phyloP scores from a whole-genome alignment of 1,140 invertebrate species.

The Saccostrea echinata region DNA sequence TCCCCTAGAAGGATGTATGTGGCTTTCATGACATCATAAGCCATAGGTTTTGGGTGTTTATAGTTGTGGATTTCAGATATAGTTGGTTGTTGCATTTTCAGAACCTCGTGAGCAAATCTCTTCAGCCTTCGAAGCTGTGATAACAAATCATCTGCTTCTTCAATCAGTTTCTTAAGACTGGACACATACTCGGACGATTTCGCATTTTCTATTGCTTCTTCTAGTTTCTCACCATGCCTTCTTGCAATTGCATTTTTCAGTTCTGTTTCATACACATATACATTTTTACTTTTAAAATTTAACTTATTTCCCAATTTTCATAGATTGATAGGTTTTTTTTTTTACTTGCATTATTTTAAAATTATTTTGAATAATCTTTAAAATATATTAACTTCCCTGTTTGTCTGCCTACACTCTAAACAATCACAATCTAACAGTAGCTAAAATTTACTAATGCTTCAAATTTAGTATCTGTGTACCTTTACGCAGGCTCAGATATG shows the following conservation, averaged over 20 bases:
- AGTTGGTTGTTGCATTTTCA: constrained; percentile 52
- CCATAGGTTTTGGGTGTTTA: constrained; percentile 44
- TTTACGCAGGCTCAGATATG: constrained; percentile 34
- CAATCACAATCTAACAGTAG: no score
- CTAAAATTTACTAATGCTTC: no score
- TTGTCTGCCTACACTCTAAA: no score
- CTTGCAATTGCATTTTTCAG: constrained; percentile 41
- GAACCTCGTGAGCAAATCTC: constrained; percentile 22
- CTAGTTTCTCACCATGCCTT: constrained; percentile 47
- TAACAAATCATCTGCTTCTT: constrained; percentile 42
- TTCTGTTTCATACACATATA: neutral
- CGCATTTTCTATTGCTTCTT: constrained; percentile 48
- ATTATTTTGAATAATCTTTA: no score
- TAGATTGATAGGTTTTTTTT: no score
- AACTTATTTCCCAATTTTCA: neutral
- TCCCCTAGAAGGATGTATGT: constrained; percentile 55
- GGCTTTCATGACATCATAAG: constrained; percentile 56
- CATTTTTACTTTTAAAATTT: neutral
- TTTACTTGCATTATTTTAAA: no score
- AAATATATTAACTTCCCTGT: no score
- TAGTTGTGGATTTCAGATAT: constrained; percentile 55
- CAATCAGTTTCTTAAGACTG: constrained; percentile 37
- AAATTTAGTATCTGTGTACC: neutral
- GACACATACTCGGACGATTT: constrained; percentile 22
- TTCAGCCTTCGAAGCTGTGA: constrained; percentile 37